Evolutionary conservation across 2,888 invertebrate species (phyloP), one percentile per base, ranked within the genome.

Genomic region (Trissonchulus sp.): DNA sequence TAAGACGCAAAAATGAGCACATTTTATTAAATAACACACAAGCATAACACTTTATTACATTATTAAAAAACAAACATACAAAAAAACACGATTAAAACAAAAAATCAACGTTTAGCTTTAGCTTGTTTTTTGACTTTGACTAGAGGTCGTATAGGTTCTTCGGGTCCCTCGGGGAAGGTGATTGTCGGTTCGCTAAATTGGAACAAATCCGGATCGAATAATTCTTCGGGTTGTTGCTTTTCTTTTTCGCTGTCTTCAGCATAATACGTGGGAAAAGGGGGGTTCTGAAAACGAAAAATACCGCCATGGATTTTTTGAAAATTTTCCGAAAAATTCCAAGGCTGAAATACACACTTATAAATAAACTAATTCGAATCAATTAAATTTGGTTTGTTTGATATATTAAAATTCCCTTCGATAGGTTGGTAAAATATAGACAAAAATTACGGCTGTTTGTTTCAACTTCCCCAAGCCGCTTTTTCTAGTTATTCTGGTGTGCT

Each of bases 231-330:
- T 48, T 89, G 79, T 48, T 89, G 79, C 8, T 84, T 82, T 74
- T 89, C 88, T 74, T 89, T 88, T 0, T 82, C 80, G 38, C 88
- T 88, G 74, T 89, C 87, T 31, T 69, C 71, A 3, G 89, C 89
- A 80, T 88, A 89, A 80, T 88, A 89, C 0, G 95, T 96, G 0
- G 96, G 96, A 84, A 94, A 93, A 34, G 90, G 89, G 30, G 93
- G 90, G 33, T 65, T 71, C 76, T 75, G 33, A 75, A 36, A 76
- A 30, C 28, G 34, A 65, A 60, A 60, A n/a, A 18, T 18, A 18
- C n/a, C 18, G n/a, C n/a, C 18, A 60, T 60, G 18, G 18, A n/a
- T n/a, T n/a, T n/a, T n/a, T n/a, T n/a, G n/a, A n/a, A n/a, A n/a
- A n/a, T n/a, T n/a, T 60, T 18, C 60, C 18, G n/a, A 60, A 18